Evolutionary conservation across 2,113 vertebrate species (phyloP), one percentile per base, ranked within the genome.

Genomic region (Mola mola): DNA sequence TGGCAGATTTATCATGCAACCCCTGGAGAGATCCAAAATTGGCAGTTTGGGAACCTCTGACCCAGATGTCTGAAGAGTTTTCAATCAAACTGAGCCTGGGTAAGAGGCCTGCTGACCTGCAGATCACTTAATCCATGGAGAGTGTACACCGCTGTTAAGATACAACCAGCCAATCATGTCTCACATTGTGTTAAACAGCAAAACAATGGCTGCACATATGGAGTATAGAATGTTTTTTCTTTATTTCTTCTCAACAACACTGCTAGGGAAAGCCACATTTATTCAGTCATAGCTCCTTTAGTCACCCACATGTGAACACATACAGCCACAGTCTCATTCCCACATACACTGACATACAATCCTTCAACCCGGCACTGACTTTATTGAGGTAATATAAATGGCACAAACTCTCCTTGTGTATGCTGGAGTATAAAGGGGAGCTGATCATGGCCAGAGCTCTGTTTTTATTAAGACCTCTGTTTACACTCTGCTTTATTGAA

Each of bases 401-500:
- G 69, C 75, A 87, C 87, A 82, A 67, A 55, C 47, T 49, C 74
- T 72, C 72, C 49, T 84, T 83, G 78, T 81, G 66, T 67, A 66
- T 71, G 31, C 51, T 3, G 29, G 52, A 72, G 66, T 76, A 60
- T 63, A 70, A 79, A 79, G 70, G 26, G 53, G 72, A 58, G n/a
- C 59, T 26, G 66, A 81, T 78, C 70, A 46, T 38, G 68, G 62
- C 67, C 79, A 75, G 59, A 83, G 64, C 56, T 36, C 19, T 37
- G 49, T 61, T 87, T 29, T 85, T 89, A 89, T 87, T 79, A 84
- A 85, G 73, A 82, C 72, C 66, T 72, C 66, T 88, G 82, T 89
- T 90, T 89, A 86, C 72, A 52, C 72, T 84, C 47, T 21, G 38
- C 56, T 87, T 89, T 89, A 91, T 89, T 90, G 86, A 83, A 80